phyloP scores from a whole-genome alignment of 2,113 vertebrate genomes.

The Brachypteracias leptosomus region DNA sequence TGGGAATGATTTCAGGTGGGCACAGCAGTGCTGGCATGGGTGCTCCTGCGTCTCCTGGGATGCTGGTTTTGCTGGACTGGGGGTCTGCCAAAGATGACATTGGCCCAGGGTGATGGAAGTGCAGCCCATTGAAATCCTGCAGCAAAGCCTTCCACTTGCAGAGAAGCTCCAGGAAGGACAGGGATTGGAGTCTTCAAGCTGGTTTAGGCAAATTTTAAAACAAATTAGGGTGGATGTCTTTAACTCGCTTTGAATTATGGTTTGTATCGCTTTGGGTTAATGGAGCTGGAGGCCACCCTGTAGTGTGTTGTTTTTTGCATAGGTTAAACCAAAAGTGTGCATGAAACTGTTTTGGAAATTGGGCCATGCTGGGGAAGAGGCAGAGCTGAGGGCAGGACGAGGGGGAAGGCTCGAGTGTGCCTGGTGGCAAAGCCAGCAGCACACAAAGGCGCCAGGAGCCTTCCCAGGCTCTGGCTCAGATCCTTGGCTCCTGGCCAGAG shows the following conservation, averaged over 20 bases:
- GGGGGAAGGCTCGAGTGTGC: fast-evolving
- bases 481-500: background rate
- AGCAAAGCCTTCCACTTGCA: background rate
- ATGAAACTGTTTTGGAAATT: background rate
- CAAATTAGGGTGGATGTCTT: background rate
- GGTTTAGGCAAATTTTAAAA: background rate
- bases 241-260: background rate
- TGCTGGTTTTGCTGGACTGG: fast-evolving
- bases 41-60: background rate
- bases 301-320: background rate
- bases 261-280: background rate
- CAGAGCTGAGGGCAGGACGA: fast-evolving
- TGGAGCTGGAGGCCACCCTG: background rate
- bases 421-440: background rate
- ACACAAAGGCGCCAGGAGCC: fast-evolving
- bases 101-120: background rate
- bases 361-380: background rate
- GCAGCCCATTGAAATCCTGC: background rate
- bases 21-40: fast-evolving
- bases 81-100: background rate
- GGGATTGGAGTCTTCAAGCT: background rate
- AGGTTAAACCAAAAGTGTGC: background rate
- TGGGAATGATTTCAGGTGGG: background rate
- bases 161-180: fast-evolving
- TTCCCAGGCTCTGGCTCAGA: fast-evolving